Conservation (phyloP, 2,888 invertebrate species). For the Morpho deidamia region DNA sequence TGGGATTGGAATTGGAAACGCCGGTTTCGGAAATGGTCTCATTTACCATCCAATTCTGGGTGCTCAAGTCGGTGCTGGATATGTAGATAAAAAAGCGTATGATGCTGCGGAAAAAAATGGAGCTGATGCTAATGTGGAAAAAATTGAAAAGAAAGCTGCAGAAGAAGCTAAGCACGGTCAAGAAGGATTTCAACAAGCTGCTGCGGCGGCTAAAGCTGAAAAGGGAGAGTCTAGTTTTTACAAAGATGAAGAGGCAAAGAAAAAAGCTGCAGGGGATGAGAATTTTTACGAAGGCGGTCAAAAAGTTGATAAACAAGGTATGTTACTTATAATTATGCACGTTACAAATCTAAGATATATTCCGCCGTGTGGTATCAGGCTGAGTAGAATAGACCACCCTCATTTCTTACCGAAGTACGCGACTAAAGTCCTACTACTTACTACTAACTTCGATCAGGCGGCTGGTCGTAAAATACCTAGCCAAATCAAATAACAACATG, state of each 20-base stretch:
- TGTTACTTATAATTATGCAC: conserved; percentile 8
- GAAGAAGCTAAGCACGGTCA: conserved; percentile 76
- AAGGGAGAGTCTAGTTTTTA: conserved; percentile 72
- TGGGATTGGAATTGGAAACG: conserved; percentile 43
- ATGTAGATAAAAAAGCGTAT: conserved; percentile 76
- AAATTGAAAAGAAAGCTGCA: conserved; percentile 74
- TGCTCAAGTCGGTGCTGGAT: conserved; percentile 64
- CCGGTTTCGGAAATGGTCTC: conserved; percentile 43
- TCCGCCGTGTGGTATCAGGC: too few relatives aligned
- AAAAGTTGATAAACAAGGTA: conserved; percentile 78
- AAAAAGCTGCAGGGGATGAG: conserved; percentile 78
- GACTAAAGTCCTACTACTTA: too few relatives aligned
- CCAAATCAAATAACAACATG: too few relatives aligned
- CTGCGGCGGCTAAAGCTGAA: conserved; percentile 75
- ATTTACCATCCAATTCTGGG: conserved; percentile 61
- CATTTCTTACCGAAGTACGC: too few relatives aligned
- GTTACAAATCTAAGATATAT: too few relatives aligned
- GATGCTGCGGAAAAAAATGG: conserved; percentile 78
- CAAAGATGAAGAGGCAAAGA: conserved; percentile 77
- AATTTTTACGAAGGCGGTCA: conserved; percentile 79
- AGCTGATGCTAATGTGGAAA: conserved; percentile 74
- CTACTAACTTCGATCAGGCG: too few relatives aligned
- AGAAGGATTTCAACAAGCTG: conserved; percentile 76
- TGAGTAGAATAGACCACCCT: too few relatives aligned
- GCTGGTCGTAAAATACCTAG: too few relatives aligned